Evolutionary conservation across 2,888 invertebrate species (phyloP), one percentile per base, ranked within the genome.

Genomic region (Oligia latruncula): DNA sequence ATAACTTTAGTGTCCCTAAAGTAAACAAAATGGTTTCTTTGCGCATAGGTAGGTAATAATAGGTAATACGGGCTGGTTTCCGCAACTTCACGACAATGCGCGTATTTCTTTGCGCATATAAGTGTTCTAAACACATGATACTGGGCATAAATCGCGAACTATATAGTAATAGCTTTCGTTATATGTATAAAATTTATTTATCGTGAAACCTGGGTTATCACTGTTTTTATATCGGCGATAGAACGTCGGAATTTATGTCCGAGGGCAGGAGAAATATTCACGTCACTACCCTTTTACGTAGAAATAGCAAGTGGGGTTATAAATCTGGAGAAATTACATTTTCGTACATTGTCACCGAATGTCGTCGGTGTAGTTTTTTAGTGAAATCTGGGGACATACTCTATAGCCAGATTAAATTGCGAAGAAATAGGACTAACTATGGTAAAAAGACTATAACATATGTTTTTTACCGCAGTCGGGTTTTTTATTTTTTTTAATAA

Each of bases 161-260:
- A 78, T 85, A 78, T 74, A 75, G 66, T 79, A 76, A 79, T 84
- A 77, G 78, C 64, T 76, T 84, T 77, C 74, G 60, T 75, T 74
- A 72, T 77, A 71, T 49, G 49, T 13, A 13, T 72, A 52, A 80
- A 71, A 80, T 82, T 77, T 88, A 80, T 88, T 88, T 88, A 86
- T 86, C 66, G 60, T 80, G 29, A 49, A 87, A 87, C 71, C 86
- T 88, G 40, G 76, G 80, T 46, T 84, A 82, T 86, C 82, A 71
- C 81, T 75, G 80, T 79, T 81, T 82, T 86, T 88, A 87, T 84
- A 81, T 78, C 65, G 64, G 77, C 73, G 29, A 70, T 79, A 72
- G 77, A 52, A 71, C 35, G 23, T 13, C 58, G 35, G 67, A 70
- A 80, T 87, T 88, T 87, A 87, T 85, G 66, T 35, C 8, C n/a